Evolutionary conservation across 2,113 vertebrate species (phyloP), one percentile per base, ranked within the genome.

Genomic region (Coryphaenoides rupestris): DNA sequence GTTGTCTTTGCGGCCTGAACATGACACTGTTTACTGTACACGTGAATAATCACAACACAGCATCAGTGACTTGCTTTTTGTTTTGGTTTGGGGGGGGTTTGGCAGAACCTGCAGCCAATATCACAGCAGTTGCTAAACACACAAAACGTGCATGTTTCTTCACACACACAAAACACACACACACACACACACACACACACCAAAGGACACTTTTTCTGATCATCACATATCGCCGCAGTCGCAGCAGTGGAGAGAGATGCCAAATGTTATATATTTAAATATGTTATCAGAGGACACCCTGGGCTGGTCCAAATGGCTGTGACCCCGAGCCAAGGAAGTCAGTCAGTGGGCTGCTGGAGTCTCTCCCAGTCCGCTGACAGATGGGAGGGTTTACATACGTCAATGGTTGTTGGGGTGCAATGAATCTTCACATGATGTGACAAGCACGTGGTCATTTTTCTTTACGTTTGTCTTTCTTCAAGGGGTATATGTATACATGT

Each of bases 271-370:
- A 3, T 33, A 40, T 40, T 60, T 40, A 3, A 9, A 3, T 33
- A 40, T 40, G 33, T 40, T 40, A 40, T 40, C 2, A 40, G 6
- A 62, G 55, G 76, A 77, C 73, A 78, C 70, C 59, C 72, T 64
- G 55, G 73, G 70, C 63, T 58, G 45, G 58, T 79, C 54, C 60
- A 67, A 74, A 62, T n/a, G 61, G 59, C 61, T n/a, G n/a, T n/a
- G n/a, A n/a, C n/a, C n/a, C 22, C 65, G n/a, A 47, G 81, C 75
- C 78, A 79, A 73, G n/a, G n/a, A 64, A 78, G 78, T n/a, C n/a
- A 66, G 75, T 68, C 9, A 1, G 5, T 60, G 62, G 62, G 58
- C 65, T 59, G 22, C 58, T 58, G 72, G 73, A 52, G 7, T 55
- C 40, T 19, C 23, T 73, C 56, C 33, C 19, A 72, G 70, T 65